A percentile compares a stretch with the other conserved stretches of the same genome.
Evolutionary conservation across 2,888 invertebrate genomes (phyloP).

Genomic region (Orchesellides sinensis): DNA sequence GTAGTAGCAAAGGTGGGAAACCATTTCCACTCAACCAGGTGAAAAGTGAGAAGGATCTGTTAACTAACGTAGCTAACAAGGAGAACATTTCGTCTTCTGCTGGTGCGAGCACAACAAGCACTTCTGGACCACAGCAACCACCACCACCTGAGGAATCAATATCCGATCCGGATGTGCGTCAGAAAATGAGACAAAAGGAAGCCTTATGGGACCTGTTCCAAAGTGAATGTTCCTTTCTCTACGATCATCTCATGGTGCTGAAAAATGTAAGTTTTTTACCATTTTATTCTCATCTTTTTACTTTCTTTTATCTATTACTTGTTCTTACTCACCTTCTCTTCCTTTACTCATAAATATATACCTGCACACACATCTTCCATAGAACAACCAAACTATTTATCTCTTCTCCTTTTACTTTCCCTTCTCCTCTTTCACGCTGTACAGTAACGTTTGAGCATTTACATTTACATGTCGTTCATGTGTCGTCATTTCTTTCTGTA

Average conservation of each 20-base stretch:
- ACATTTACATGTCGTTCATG: no score
- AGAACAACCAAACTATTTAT: no score
- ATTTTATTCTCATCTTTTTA: not conserved
- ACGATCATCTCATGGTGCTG: constrained; percentile 81
- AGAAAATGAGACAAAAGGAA: constrained; percentile 76
- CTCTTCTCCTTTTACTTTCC: not conserved
- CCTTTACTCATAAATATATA: not conserved
- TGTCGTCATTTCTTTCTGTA: not conserved
- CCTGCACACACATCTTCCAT: not conserved
- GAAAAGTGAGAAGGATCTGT: constrained; percentile 73
- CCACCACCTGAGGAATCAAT: constrained; percentile 59
- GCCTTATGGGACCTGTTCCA: constrained; percentile 83
- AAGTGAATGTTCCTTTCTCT: constrained; percentile 81
- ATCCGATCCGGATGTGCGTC: constrained; percentile 69
- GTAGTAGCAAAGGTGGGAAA: constrained; percentile 12
- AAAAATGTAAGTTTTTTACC: constrained; percentile 79
- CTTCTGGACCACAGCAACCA: constrained; percentile 54
- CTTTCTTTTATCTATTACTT: not conserved
- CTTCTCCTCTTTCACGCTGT: not conserved
- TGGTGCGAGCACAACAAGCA: constrained; percentile 26
- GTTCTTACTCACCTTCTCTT: not conserved
- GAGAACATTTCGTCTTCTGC: constrained; percentile 15
- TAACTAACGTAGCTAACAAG: constrained; percentile 30
- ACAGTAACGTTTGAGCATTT: no score
- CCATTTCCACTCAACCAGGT: constrained; percentile 64